Base-by-base conservation (phyloP, 2,113 vertebrate genomes). In the Ptilonorhynchus violaceus region DNA sequence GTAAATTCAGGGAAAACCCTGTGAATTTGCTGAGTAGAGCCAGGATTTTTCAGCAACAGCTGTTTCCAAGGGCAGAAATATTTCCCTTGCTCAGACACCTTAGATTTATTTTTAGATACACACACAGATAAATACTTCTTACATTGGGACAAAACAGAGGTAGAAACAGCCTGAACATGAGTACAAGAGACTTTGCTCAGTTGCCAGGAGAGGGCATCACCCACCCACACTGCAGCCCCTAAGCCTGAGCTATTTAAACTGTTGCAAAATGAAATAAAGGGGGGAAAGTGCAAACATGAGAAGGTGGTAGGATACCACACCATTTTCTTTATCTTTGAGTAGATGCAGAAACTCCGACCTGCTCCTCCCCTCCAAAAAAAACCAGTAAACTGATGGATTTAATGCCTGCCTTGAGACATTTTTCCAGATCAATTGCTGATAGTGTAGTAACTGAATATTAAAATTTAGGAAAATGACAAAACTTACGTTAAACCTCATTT, bases 141-240 rank as follows among this genome's bases (percentile, higher is more conserved):
- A 18, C 13, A 6, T 0, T 2, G 31, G 39, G 20, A 28, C 35
- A 19, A 52, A 70, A n/a, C 5, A 49, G 63, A 67, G 11, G 59
- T 20, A 58, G 41, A 42, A 73, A 11, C 25, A 60, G 35, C 2
- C 31, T 3, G 42, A 58, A 49, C 1, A 4, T 1, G 22, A 22
- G 11, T 2, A 13, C 19, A 0, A 21, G 17, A 42, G 41, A 18
- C 16, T 82, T 50, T 3, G 15, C 53, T 41, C 31, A 69, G 15
- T 66, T 13, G 86, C 93, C 91, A 79, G 67, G 23, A 95, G 93
- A 92, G 90, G 93, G 93, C 93, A 59, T 47, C 86, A 69, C 62
- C 62, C 55, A 58, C 62, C 53, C 79, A 53, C 74, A 28, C 41
- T 79, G 75, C 68, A 66, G 52, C 37, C 16, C 24, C 39, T 28